Conservation (phyloP, 2,797 vertebrate genomes). For the Pantherophis vulpinus region DNA sequence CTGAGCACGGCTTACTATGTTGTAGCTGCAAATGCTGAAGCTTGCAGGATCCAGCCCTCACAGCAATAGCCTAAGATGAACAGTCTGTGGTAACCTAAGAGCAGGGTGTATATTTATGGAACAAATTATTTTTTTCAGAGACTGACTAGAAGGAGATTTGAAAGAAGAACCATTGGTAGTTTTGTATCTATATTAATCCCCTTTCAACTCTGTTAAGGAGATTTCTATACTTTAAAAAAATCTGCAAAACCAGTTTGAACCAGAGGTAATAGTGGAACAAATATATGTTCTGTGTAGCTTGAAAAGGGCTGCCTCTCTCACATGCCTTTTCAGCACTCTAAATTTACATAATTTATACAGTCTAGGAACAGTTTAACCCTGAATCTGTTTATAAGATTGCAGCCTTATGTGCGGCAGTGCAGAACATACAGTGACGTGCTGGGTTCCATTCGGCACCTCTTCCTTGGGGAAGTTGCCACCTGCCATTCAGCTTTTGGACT, state of each 20-base stretch:
- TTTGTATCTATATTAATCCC: neutral
- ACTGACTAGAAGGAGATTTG: neutral
- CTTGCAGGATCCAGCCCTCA: neutral
- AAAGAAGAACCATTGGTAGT: neutral
- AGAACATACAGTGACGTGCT: neutral
- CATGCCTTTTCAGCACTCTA: neutral
- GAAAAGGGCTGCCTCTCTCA: neutral
- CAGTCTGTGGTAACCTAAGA: neutral
- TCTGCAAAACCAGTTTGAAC: neutral
- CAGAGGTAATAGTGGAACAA: neutral
- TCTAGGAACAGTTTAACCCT: neutral
- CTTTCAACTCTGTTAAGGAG: neutral
- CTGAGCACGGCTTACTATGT: neutral
- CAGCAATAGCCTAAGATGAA: neutral
- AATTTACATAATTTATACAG: conserved; percentile 8
- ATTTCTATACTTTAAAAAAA: neutral
- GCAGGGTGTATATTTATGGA: neutral
- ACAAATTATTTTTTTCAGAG: neutral
- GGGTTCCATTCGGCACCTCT: neutral
- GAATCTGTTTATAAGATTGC: neutral
- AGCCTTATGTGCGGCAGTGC: neutral
- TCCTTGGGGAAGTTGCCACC: neutral
- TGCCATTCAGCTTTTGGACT: neutral
- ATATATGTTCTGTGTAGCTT: neutral
- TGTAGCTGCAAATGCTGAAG: conserved; percentile 4